Evolutionary conservation across 2,888 invertebrate species (phyloP), one percentile per base, ranked within the genome.

Genomic region (Hyles lineata): DNA sequence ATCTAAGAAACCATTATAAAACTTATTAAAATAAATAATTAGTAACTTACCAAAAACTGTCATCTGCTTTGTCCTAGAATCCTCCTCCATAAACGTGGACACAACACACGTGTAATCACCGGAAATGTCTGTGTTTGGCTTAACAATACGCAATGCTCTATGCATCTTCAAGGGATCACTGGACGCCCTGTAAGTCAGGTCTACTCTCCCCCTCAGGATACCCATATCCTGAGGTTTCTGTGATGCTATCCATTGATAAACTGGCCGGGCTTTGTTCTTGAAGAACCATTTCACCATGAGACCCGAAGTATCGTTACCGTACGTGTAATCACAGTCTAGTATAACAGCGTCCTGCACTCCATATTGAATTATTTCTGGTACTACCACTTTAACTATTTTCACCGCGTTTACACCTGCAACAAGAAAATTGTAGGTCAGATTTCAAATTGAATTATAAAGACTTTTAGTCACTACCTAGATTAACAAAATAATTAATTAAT

Each of bases 201-300:
- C 96, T 70, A 97, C 92, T 55, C 96, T 87, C 32, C 92, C 91
- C 73, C 94, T 88, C 73, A 95, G 80, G 70, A 94, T 92, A 7
- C 96, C 96, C 81, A 97, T 93, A 73, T 96, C 96, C 83, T 96
- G 96, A 0, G 97, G 97, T 76, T 95, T 95, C 78, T 96, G 95
- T 1, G 96, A 95, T 25, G 96, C 96, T 75, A 97, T 97, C 97
- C 97, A 97, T 88, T 97, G 97, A 88, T 97, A 97, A 70, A 97
- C 96, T 9, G 96, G 95, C 74, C 96, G 92, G 1, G 95, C 94
- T 85, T 95, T 96, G 84, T 96, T 96, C 87, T 96, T 96, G 84
- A 96, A 95, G 89, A 96, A 97, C 97, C 97, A 97, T 90, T 97
- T 97, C 50, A 97, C 96, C 73, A 97, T 96, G 55, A 97, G 91